phyloP scores from a whole-genome alignment of 2,113 vertebrate species.

The Harpagus bidentatus region DNA sequence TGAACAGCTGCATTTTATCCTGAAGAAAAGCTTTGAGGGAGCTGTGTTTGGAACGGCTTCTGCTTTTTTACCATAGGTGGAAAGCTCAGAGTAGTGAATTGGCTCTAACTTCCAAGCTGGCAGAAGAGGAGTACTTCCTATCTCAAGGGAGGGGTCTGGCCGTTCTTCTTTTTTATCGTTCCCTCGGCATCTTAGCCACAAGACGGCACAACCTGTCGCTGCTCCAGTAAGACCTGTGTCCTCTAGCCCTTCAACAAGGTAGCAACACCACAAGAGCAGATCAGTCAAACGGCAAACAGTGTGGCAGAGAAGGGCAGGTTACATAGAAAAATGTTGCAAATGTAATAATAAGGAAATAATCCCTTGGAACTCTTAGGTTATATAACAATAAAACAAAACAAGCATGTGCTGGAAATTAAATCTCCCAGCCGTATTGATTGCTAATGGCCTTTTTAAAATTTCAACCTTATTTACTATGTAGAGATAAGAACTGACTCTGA shows the following conservation, averaged over 20 bases:
- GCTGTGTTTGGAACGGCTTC: not conserved
- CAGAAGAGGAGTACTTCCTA: not conserved
- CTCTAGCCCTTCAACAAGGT: not conserved
- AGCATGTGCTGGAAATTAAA: conserved; percentile 56
- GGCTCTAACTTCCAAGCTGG: not conserved
- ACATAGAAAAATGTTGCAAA: not conserved
- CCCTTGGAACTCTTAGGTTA: not conserved
- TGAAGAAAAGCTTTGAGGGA: not conserved
- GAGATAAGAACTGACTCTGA: conserved; percentile 56
- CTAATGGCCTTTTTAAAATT: conserved; percentile 63
- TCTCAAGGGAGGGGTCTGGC: not conserved
- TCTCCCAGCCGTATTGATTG: conserved; percentile 45
- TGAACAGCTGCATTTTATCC: not conserved
- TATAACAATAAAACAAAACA: not conserved
- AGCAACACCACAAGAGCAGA: not conserved
- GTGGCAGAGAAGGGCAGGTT: not conserved
- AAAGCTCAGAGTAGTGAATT: not conserved
- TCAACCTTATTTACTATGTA: conserved; percentile 65
- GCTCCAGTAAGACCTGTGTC: not conserved
- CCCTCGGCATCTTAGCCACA: not conserved
- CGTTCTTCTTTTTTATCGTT: not conserved
- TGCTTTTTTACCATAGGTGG: not conserved
- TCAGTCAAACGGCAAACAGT: not conserved
- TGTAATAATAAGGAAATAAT: not conserved
- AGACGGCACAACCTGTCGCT: not conserved